Evolutionary conservation across 2,888 invertebrate genomes (phyloP), one percentile per base, ranked within the genome.

Genomic region (Pardosa pseudoannulata): DNA sequence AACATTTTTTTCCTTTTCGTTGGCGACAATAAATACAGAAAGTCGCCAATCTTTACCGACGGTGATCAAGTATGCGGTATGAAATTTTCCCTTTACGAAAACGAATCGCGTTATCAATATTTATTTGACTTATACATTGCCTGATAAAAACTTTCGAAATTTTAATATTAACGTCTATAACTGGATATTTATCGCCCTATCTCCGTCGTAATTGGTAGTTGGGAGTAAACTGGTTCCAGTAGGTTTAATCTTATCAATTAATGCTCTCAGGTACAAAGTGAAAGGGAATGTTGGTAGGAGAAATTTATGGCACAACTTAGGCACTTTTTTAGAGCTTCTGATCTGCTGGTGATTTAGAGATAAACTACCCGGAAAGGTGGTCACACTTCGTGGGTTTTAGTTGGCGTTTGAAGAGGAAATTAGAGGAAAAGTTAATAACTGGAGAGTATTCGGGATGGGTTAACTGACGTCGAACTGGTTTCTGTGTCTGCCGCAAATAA

Each of bases 171-270:
- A 67, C 68, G 50, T 70, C 62, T 64, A 70, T 75, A 75, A 82
- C 62, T 75, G 68, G 23, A 41, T 39, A 46, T 13, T 65, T 67
- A 68, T 75, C 75, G 6, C 64, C 32, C 41, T 41, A 75, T 81
- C 46, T 36, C 11, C 23, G 46, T 64, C 39, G 56, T 74, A 75
- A 71, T 75, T 27, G 74, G 70, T 28, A 28, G 29, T 36, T 31
- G 28, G 27, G 19, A 36, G 29, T n/a, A 29, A 81, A 74, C 75
- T 39, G 75, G 74, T 75, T 82, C 75, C 41, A 32, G 36, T 46
- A 19, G 27, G 41, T 75, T 29, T 75, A 64, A 82, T 75, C 75
- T 82, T 82, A 75, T 74, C 81, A 75, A 75, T 82, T 81, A 82
- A 82, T 75, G 74, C 29, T 41, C 56, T 75, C 70, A 19, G n/a